Evolutionary conservation across 2,113 vertebrate species (phyloP).

Genomic region (Pelvicachromis taeniatus): DNA sequence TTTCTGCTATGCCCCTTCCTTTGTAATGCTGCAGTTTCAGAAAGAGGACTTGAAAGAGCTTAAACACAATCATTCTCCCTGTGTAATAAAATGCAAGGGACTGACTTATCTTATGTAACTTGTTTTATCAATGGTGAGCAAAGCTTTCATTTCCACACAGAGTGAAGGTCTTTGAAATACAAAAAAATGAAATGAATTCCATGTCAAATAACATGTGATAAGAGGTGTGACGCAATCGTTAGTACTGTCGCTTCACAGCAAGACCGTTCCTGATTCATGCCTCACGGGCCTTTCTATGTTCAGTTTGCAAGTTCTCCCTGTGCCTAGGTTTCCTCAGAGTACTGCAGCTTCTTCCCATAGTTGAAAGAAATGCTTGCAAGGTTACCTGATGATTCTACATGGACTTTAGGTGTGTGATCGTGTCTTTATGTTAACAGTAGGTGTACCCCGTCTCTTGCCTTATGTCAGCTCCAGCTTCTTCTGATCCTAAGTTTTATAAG

Average conservation of each 20-base stretch:
- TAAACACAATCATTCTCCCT: background rate
- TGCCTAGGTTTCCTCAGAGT: background rate
- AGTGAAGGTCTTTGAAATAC: background rate
- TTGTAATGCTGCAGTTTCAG: background rate
- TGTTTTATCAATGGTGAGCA: background rate
- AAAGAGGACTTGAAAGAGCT: constrained; percentile 9
- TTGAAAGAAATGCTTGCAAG: background rate
- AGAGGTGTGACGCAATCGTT: background rate
- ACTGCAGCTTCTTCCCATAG: background rate
- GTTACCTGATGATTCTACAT: background rate
- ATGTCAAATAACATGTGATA: background rate
- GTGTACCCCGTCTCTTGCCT: background rate
- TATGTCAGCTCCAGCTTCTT: background rate
- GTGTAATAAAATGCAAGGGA: background rate
- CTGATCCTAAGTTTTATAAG: background rate
- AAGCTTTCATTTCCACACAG: background rate
- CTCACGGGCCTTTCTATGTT: background rate
- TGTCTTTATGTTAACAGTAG: background rate
- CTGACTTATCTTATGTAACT: background rate
- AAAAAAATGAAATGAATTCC: background rate
- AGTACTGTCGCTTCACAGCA: background rate
- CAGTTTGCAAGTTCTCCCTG: background rate
- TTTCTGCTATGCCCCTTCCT: constrained; percentile 5
- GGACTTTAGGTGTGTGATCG: background rate
- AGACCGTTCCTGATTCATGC: background rate